Conservation (phyloP, 2,797 vertebrate species). For the Neomorphus geoffroyi region DNA sequence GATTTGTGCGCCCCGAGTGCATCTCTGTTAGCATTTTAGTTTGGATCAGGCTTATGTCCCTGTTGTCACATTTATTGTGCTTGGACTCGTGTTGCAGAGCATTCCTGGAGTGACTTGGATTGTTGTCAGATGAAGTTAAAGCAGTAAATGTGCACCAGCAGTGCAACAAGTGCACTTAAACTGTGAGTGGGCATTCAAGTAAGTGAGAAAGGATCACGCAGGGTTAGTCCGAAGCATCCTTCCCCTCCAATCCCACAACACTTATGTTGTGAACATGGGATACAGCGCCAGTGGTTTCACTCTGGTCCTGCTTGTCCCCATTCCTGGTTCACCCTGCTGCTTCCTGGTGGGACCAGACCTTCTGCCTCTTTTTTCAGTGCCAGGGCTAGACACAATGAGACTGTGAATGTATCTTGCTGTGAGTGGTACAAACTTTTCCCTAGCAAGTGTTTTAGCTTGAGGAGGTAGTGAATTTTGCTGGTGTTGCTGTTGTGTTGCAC, state of each 20-base stretch:
- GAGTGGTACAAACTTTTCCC: not conserved
- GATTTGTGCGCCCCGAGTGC: not conserved
- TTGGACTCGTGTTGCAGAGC: not conserved
- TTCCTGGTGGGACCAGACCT: not conserved
- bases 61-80: not conserved
- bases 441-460: not conserved
- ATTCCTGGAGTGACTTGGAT: not conserved
- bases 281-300: not conserved
- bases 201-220: not conserved
- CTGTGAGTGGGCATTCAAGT: not conserved
- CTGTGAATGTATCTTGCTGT: not conserved
- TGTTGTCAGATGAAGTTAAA: not conserved
- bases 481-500: not conserved
- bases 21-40: not conserved
- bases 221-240: not conserved
- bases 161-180: not conserved
- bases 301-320: not conserved
- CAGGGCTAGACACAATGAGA: not conserved
- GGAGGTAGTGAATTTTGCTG: not conserved
- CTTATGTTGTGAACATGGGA: not conserved
- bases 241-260: not conserved
- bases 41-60: not conserved
- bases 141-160: not conserved
- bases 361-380: not conserved
- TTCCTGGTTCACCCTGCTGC: not conserved